These are phyloP conservation scores for Cylloceria caligata DNA, from an alignment of 2,888 invertebrate genomes.

Conservation along the genomic window DNA sequence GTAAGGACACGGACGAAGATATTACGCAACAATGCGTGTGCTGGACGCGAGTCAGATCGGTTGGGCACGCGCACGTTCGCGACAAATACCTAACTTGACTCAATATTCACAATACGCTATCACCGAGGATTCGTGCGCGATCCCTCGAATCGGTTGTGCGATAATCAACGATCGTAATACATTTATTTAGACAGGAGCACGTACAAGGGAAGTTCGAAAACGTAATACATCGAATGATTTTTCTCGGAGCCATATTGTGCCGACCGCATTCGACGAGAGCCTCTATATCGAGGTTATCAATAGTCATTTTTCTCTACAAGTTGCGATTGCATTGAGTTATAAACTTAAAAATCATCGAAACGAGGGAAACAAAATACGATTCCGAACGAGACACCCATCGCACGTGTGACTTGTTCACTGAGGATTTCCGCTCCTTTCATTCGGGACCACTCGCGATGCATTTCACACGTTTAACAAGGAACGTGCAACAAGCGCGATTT, in stretches of 20 bases:
- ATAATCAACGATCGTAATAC: slow-evolving; percentile 33
- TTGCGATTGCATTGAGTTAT: background rate
- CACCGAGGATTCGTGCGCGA: slow-evolving; percentile 48
- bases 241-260: background rate
- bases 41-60: slow-evolving; percentile 32
- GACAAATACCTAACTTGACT: slow-evolving; percentile 50
- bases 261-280: background rate
- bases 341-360: background rate
- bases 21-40: slow-evolving; percentile 54
- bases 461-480: slow-evolving; percentile 1
- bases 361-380: background rate
- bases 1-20: slow-evolving; percentile 51
- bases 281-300: background rate
- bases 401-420: background rate
- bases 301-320: background rate
- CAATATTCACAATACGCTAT: slow-evolving; percentile 62
- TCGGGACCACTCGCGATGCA: background rate
- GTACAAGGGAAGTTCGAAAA: slow-evolving; percentile 10
- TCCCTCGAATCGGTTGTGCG: slow-evolving; percentile 40
- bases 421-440: background rate
- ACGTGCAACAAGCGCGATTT: background rate
- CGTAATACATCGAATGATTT: background rate
- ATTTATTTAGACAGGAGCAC: background rate
- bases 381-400: slow-evolving; percentile 4
- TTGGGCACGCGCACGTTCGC: slow-evolving; percentile 37